Evolutionary conservation across 2,888 invertebrate genomes (phyloP), one percentile per base, ranked within the genome.

Genomic region (Orthosia incerta): DNA sequence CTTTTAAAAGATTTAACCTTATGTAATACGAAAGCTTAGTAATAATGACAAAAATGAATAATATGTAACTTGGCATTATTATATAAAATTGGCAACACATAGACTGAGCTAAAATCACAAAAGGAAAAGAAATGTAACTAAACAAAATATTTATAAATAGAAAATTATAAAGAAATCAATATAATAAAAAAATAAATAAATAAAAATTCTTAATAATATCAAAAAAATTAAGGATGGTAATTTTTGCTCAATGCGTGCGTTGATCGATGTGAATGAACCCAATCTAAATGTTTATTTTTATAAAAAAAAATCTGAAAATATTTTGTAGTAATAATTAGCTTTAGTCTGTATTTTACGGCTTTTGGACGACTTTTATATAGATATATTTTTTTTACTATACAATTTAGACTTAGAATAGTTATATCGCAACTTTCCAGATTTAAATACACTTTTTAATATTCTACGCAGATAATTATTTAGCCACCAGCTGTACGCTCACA

Each of bases 401-500:
- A 23, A 39, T 55, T 60, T 53, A 61, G 13, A 23, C 46, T 56
- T 56, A 46, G 15, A 62, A 12, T 13, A 11, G 18, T 20, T 31
- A 59, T 9, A 18, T 51, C 31, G 15, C n/a, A 59, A 26, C 26
- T 4, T 61, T 51, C 1, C 1, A 57, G 20, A 31, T 31, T 20
- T 13, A 50, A 56, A 76, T 48, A 64, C 15, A 48, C 16, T n/a
- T 78, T 5, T 45, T 23, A 59, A 67, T 20, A 7, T 23, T 62
- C 26, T 79, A 63, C 50, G 13, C 69, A 63, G 57, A 48, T n/a
- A 15, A 23, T 46, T 20, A 57, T 61, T 63, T 63, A 50, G 66
- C 74, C 82, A 68, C 5, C 20, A 15, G 71, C 61, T 48, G n/a
- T 64, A 75, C 71, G 62, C 75, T 72, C 59, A 84, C 67, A 76